Percentiles rank a stretch among this genome's conserved stretches.
These are phyloP conservation scores for Cydia strobilella DNA, from an alignment of 1,140 invertebrate species.

Conservation along the genomic window DNA sequence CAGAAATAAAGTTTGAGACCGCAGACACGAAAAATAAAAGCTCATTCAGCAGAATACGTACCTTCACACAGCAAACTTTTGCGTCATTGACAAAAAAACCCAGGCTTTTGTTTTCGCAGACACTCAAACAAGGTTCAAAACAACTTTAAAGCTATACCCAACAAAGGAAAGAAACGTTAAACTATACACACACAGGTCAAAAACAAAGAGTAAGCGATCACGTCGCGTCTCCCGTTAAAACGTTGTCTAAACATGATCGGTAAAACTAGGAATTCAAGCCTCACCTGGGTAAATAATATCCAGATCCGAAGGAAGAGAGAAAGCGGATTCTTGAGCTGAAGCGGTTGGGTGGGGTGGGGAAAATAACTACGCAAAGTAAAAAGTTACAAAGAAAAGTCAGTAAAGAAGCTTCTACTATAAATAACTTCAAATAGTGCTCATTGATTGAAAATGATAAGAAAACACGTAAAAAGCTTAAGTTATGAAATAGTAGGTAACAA, in stretches of 20 bases:
- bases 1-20: no score
- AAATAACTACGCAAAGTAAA: not conserved
- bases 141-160: not conserved
- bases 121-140: not conserved
- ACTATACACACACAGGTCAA: constrained; percentile 20
- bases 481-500: no score
- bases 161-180: constrained; percentile 3
- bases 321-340: not conserved
- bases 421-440: not conserved
- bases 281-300: constrained; percentile 27
- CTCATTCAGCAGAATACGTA: no score
- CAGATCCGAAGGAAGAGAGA: no score
- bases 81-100: not conserved
- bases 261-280: constrained; percentile 24
- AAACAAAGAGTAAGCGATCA: constrained; percentile 27
- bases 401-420: not conserved
- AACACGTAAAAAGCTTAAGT: no score
- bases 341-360: not conserved
- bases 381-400: no score
- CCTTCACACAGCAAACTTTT: no score
- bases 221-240: constrained; percentile 24
- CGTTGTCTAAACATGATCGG: constrained; percentile 26
- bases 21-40: no score
- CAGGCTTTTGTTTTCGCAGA: not conserved
- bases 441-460: not conserved